Base-by-base conservation (phyloP, 2,113 vertebrate genomes). In the Alaudala cheleensis region DNA sequence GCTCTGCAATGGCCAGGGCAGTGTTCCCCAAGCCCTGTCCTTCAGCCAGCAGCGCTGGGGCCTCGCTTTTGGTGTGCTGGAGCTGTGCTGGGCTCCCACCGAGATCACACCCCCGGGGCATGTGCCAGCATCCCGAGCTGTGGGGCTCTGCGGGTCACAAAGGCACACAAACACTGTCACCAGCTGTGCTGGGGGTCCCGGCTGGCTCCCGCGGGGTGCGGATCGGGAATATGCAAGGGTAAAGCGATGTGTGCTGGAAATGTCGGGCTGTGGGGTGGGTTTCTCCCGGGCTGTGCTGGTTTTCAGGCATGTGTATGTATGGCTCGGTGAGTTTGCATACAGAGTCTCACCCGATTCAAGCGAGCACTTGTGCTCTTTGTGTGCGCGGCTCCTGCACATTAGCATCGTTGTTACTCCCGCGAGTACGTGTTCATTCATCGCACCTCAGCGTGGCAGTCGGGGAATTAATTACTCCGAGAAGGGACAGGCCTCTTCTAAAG, bases 381-480 rank as follows among this genome's bases (percentile, higher is more conserved):
- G 34, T 33, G 60, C 56, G 7, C 51, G n/a, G 83, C 93, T 88
- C 81, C 79, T 85, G 62, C 0, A 11, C 5, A 50, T 96, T 82
- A 84, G 90, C 96, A 81, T 81, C 67, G 82, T 51, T 91, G 95
- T 95, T 95, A 58, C 97, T 96, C 85, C 95, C 54, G 37, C 13
- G 78, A 93, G 89, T 90, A 72, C 70, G 96, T 54, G 96, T 95
- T 96, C 96, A 96, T 97, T 97, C 96, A 96, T 42, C 42, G 73
- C 87, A 39, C 82, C 96, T 73, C 97, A 70, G 91, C 20, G 95
- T 88, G 93, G 93, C 93, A 97, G 89, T 93, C 98, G 95, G 96
- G 96, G 96, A 97, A 97, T 97, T 97, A 97, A 97, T 98, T 97
- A 97, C 97, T 96, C 89, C 23, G 93, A 96, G 96, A 95, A 96